A percentile compares a stretch with the other conserved stretches of the same genome.
Conservation (phyloP, 2,797 vertebrate species). For the Astyanax mexicanus region DNA sequence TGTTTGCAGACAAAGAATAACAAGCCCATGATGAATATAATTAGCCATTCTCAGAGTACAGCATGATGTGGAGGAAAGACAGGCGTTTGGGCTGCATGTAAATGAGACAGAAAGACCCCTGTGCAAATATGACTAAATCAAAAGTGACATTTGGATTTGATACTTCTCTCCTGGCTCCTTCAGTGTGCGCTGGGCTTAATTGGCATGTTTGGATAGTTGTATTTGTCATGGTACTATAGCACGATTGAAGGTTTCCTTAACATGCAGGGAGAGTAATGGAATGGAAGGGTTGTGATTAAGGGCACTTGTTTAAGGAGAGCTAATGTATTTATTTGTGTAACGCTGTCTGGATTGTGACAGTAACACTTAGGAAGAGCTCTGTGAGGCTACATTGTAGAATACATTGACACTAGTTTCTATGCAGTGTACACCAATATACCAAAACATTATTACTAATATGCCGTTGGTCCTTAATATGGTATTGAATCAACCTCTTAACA, state of each 20-base stretch:
- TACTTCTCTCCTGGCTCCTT: constrained; percentile 46
- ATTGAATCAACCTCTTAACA: no score
- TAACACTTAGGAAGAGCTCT: neutral
- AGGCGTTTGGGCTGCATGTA: constrained; percentile 29
- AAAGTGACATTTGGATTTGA: constrained; percentile 64
- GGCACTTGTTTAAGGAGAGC: neutral
- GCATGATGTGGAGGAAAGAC: constrained; percentile 20
- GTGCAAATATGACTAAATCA: constrained; percentile 56
- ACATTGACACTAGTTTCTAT: neutral
- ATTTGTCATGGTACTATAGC: constrained; percentile 46
- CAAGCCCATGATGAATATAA: constrained; percentile 39
- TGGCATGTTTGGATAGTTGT: constrained; percentile 53
- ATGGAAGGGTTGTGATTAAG: neutral
- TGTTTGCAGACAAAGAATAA: constrained; percentile 39
- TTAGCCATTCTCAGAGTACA: constrained; percentile 17
- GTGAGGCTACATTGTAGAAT: neutral
- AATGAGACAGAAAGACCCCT: constrained; percentile 25
- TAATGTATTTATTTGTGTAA: neutral
- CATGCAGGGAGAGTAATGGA: neutral
- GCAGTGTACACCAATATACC: neutral
- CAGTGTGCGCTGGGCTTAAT: constrained; percentile 46
- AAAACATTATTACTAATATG: neutral
- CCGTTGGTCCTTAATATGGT: no score
- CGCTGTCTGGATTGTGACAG: neutral
- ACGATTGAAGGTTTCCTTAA: constrained; percentile 44